A percentile compares a stretch with the other conserved stretches of the same genome.
Evolutionary conservation across 2,888 invertebrate genomes (phyloP).

Genomic region (Autographa pulchrina): DNA sequence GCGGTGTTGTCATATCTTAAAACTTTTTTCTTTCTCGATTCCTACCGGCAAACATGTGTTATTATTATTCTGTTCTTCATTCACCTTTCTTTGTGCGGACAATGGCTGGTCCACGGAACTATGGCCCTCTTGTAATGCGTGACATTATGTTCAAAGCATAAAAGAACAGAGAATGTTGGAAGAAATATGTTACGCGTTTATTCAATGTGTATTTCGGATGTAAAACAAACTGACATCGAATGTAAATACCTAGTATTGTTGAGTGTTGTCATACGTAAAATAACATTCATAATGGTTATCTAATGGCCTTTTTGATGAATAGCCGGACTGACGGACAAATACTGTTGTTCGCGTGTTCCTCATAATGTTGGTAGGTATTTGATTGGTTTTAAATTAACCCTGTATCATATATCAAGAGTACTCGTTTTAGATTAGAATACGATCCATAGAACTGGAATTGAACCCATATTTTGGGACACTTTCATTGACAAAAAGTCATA

Average conservation of each 20-base stretch:
- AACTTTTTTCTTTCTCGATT: constrained; percentile 77
- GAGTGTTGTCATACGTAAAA: constrained; percentile 84
- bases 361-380: background rate
- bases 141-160: constrained; percentile 84
- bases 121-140: constrained; percentile 81
- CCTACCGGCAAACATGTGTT: constrained; percentile 81
- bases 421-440: too few species aligned
- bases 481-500: too few species aligned
- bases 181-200: constrained; percentile 85
- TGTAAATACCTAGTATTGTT: constrained; percentile 87
- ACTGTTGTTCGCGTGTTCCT: constrained; percentile 58
- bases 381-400: background rate
- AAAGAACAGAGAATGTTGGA: constrained; percentile 81
- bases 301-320: constrained; percentile 83
- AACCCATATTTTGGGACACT: too few species aligned
- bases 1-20: constrained; percentile 83
- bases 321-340: constrained; percentile 66
- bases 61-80: constrained; percentile 86
- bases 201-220: constrained; percentile 87
- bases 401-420: background rate
- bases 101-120: constrained; percentile 82
- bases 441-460: too few species aligned
- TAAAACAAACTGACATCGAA: constrained; percentile 89
- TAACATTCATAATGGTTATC: constrained; percentile 84
- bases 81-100: constrained; percentile 84